Conservation (phyloP, 2,888 invertebrate genomes). For the Quadroppia sp. region DNA sequence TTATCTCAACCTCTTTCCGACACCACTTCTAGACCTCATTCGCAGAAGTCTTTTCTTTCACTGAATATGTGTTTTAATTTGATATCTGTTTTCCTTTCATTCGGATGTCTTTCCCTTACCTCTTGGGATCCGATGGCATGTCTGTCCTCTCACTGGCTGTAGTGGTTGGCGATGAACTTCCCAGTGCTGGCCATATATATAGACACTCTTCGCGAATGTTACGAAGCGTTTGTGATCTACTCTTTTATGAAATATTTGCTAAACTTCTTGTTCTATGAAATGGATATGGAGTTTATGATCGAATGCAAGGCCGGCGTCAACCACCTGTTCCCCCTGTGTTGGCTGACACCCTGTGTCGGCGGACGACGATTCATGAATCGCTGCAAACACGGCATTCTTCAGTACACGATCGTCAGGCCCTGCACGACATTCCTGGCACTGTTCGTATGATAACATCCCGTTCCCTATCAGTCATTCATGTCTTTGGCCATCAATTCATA, state of each 20-base stretch:
- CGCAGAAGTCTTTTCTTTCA: too few relatives aligned
- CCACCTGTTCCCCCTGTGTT: conserved; percentile 87
- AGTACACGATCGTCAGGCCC: conserved; percentile 87
- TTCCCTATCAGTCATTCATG: neutral
- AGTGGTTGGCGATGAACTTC: conserved; percentile 69
- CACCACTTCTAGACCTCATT: too few relatives aligned
- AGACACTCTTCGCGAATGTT: conserved; percentile 88
- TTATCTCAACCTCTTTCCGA: too few relatives aligned
- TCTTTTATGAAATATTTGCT: conserved; percentile 93
- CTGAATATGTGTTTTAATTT: too few relatives aligned
- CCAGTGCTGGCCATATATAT: conserved; percentile 84
- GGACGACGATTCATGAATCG: conserved; percentile 85
- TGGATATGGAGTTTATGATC: conserved; percentile 60
- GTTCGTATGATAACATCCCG: conserved; percentile 58
- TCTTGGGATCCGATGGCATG: too few relatives aligned
- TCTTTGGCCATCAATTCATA: conserved; percentile 53
- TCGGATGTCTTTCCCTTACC: too few relatives aligned
- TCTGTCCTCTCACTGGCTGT: neutral
- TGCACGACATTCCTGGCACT: conserved; percentile 83
- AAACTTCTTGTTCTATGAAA: conserved; percentile 78
- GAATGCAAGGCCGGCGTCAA: conserved; percentile 77
- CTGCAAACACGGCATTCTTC: conserved; percentile 93
- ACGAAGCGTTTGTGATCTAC: conserved; percentile 96
- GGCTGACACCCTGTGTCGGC: conserved; percentile 87
- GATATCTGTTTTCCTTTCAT: too few relatives aligned